Evolutionary conservation across 2,888 invertebrate species (phyloP), one percentile per base, ranked within the genome.

Genomic region (Phyllotreta cruciferae): DNA sequence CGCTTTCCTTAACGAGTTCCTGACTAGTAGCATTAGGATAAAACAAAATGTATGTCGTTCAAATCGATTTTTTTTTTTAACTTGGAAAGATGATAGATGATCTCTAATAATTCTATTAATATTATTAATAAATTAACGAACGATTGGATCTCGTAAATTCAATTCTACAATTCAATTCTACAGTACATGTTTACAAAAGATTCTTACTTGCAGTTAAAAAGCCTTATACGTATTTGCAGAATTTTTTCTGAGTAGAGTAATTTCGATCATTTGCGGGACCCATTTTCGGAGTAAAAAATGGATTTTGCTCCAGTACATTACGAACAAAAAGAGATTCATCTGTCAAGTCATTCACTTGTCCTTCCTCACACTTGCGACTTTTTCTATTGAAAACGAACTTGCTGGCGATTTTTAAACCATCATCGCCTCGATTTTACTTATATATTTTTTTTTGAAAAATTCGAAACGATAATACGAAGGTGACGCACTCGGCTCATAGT

Each of bases 1-100:
- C 77, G 76, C 76, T 77, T 79, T 79, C 79, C 78, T 80, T 76
- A 79, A 78, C 79, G 78, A 81, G 81, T 81, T 81, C 80, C 81
- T 81, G 79, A 80, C 77, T 80, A 79, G 78, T 77, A 78, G 71
- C 72, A 63, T 24, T 71, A 72, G 67, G 66, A 66, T 70, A 69
- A n/a, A n/a, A 61, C 52, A 34, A 50, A 60, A 24, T 24, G 24
- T 64, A 63, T 55, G 56, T 64, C 64, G 61, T 64, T 57, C 61
- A 45, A 61, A 49, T 60, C 53, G 38, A n/a, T n/a, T n/a, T n/a
- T 24, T 24, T 24, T 24, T 60, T 60, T 60, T 61, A 11, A 42
- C 64, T 61, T 61, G 61, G 61, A 34, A 13, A 34, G 39, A 38
- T 52, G 47, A 8, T 36, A 24, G 41, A 39, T 42, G 13, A 42